Evolutionary conservation across 1,140 invertebrate species (phyloP), one percentile per base, ranked within the genome.

Genomic region (Gryllus bimaculatus): DNA sequence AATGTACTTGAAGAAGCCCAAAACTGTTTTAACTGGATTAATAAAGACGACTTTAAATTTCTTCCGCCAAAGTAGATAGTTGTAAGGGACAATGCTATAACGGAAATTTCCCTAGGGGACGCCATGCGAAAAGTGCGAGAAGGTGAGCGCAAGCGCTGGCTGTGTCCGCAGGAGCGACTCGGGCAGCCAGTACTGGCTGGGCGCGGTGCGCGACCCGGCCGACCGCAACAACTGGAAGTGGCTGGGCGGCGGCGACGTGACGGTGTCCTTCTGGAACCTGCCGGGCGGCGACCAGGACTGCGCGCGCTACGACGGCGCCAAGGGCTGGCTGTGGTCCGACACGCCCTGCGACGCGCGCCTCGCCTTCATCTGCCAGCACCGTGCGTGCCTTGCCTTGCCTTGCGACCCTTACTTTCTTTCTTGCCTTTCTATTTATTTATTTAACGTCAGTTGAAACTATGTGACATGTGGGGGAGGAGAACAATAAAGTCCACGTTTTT

Each of bases 111-210:
- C 1, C 26, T 39, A 39, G 1, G 1, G 5, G 5, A 39, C 26
- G 26, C 26, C 26, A 5, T 39, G 26, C 26, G 5, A 39, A 39
- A 39, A 5, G 26, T 5, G 26, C 5, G 26, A 39, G 5, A 5
- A 2, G 26, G 1, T 39, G 1, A 39, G 26, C 26, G 26, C 26
- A 39, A 21, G 6, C 0, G 18, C 26, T 66, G 54, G 54, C 7
- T 66, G 18, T 66, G 54, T 15, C 83, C 83, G 75, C 85, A 92
- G 94, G 81, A 95, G 93, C 84, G 95, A 97, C 85, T 93, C 93
- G 4, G 94, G 92, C 82, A 96, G 94, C 75, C 95, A 97, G 83
- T 98, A 97, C 84, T 98, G 96, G 96, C 94, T 97, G 91, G 96
- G 96, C 1, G 95, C 95, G 1, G 90, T 96, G 1, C 87, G 95